Conservation (phyloP, 2,888 invertebrate genomes). For the Aphodius sticticus region DNA sequence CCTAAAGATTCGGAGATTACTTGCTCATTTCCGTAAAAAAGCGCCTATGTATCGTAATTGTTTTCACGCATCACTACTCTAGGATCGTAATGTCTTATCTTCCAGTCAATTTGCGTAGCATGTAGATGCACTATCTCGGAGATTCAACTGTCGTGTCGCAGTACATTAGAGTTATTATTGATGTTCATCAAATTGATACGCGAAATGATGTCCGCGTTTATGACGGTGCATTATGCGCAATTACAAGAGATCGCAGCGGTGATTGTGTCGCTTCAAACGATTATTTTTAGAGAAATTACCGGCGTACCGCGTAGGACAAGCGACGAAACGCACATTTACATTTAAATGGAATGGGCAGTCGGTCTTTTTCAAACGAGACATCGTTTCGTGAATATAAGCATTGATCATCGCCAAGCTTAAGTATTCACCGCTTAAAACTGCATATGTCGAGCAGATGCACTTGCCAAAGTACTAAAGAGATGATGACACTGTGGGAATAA, state of each 20-base stretch:
- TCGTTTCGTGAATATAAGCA: not conserved
- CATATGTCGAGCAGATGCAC: no score
- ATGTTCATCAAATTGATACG: conserved; percentile 25
- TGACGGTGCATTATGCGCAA: conserved; percentile 25
- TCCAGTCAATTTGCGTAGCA: conserved; percentile 16
- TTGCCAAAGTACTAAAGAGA: no score
- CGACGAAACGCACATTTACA: not conserved
- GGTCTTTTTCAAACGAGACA: not conserved
- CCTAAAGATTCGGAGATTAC: not conserved
- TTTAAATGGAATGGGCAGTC: not conserved
- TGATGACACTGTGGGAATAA: no score
- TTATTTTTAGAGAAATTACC: conserved; percentile 10
- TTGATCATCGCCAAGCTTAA: not conserved
- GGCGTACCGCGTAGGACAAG: not conserved
- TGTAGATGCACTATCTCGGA: conserved; percentile 21
- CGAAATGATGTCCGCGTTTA: conserved; percentile 21
- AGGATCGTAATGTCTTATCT: not conserved
- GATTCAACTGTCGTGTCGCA: conserved; percentile 11
- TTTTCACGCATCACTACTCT: not conserved
- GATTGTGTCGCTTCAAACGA: conserved; percentile 20
- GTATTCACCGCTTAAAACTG: no score
- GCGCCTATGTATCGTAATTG: not conserved
- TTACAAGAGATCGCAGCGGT: conserved; percentile 20
- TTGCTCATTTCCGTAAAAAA: not conserved
- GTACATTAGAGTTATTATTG: conserved; percentile 14